Evolutionary conservation across 2,888 invertebrate species (phyloP), one percentile per base, ranked within the genome.

Genomic region (Tinea pellionella): DNA sequence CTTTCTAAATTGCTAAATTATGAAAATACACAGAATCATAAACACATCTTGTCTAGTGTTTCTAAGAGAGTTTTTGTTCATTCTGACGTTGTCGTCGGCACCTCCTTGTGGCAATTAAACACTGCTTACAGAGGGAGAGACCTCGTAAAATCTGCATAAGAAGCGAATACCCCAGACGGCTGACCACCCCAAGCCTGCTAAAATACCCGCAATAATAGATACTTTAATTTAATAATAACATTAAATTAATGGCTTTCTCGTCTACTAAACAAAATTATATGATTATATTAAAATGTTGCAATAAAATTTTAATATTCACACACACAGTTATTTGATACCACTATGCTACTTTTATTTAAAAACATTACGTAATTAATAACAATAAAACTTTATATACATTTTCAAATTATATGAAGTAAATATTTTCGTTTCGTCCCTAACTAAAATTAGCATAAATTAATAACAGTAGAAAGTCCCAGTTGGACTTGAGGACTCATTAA

Each of bases 111-210:
- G 73, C 77, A 78, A 82, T 80, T 79, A 79, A 80, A 71, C 75
- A 72, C 69, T 72, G 73, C 72, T 75, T 74, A 72, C 67, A 71
- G 74, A 69, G 67, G 72, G 37, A 37, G 37, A 69, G 73, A 71
- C 74, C 74, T 78, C 77, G 70, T 79, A 77, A 80, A 81, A 80
- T 80, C 73, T 78, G 73, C 78, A 81, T 81, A 80, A 80, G 81
- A 79, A 80, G 77, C 75, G 24, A 55, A 37, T 37, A 37, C 37
- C n/a, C 37, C 37, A 37, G 37, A 37, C 15, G 16, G 9, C 15
- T 18, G 18, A 18, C 47, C 47, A 47, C 12, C 15, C 47, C 6
- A 7, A 9, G 47, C 1, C n/a, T 15, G 47, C 15, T 18, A 15
- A 47, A 47, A 13, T 13, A n/a, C 37, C 37, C 37, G 37, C 37